phyloP scores from a whole-genome alignment of 2,113 vertebrate species.

The Columba livia region DNA sequence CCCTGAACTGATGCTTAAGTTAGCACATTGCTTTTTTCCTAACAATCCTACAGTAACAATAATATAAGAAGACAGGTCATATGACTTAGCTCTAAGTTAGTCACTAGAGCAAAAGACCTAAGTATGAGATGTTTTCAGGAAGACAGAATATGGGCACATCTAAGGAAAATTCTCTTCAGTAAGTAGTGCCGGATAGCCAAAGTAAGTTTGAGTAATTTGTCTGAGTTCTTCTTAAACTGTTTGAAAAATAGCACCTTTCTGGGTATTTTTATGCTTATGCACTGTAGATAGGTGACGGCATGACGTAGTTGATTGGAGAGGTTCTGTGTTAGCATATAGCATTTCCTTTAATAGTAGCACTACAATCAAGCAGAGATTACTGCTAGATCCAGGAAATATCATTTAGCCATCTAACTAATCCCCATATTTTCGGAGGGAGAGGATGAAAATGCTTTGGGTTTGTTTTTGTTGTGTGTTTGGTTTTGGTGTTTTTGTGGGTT shows the following conservation, averaged over 20 bases:
- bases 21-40: not conserved
- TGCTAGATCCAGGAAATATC: slow-evolving; percentile 22
- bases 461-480: not conserved
- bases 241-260: not conserved
- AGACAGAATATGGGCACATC: not conserved
- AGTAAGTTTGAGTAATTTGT: not conserved
- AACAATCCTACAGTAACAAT: not conserved
- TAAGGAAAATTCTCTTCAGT: not conserved
- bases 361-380: not conserved
- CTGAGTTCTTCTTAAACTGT: not conserved
- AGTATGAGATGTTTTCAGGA: not conserved
- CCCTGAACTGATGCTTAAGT: not conserved
- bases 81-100: not conserved
- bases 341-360: not conserved
- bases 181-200: not conserved
- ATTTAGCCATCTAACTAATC: slow-evolving; percentile 22
- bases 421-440: not conserved
- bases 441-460: not conserved
- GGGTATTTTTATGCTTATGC: not conserved
- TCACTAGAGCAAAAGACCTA: not conserved
- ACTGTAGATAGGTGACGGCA: not conserved
- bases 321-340: not conserved
- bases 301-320: not conserved
- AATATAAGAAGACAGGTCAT: not conserved
- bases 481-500: not conserved